Percentiles rank a stretch among this genome's conserved stretches.
Evolutionary conservation across 35 echinoderm and acorn worm species (phyloP).

Genomic region (Heliocidaris erythrogramma): DNA sequence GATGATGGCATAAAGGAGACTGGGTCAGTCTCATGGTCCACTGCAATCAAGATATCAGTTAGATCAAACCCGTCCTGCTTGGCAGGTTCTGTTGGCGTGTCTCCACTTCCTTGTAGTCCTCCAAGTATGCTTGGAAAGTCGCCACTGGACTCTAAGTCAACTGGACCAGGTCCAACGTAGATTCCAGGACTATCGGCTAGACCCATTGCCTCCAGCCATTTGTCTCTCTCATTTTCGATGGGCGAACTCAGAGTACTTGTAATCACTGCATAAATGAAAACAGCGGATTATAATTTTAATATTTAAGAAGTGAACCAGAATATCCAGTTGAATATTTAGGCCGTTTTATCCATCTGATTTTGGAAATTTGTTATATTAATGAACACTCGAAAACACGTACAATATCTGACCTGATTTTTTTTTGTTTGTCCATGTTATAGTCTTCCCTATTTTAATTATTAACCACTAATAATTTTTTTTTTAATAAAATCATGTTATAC

Average conservation of each 20-base stretch:
- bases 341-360: no score
- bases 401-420: no score
- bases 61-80: neutral
- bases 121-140: neutral
- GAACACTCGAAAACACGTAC: no score
- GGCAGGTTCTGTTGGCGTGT: neutral
- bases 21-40: neutral
- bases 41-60: constrained; percentile 36
- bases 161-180: constrained; percentile 33
- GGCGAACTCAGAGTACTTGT: neutral
- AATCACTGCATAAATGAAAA: neutral
- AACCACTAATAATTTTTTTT: no score
- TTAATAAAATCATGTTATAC: no score
- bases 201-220: constrained; percentile 35
- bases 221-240: neutral
- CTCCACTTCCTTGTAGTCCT: neutral
- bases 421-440: no score
- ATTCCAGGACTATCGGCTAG: constrained; percentile 16
- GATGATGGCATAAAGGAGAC: constrained; percentile 24
- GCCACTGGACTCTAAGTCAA: constrained; percentile 17
- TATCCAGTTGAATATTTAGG: no score
- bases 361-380: no score
- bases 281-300: no score
- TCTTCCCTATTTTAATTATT: no score
- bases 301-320: no score